Evolutionary conservation across 2,888 invertebrate genomes (phyloP).

Genomic region (Actias luna): DNA sequence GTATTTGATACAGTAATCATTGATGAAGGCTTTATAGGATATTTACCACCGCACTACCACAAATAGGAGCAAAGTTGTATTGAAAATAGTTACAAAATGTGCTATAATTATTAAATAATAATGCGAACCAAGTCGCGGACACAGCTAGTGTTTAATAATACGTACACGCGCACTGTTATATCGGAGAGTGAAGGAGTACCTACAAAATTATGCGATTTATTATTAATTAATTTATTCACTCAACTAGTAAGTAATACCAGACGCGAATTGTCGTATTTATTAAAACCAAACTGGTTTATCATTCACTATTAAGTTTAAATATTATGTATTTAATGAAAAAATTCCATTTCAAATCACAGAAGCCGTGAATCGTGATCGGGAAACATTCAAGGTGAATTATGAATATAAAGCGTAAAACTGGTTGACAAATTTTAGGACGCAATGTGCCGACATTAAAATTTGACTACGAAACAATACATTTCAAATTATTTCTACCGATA

Average conservation of each 20-base stretch:
- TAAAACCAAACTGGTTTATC: not conserved
- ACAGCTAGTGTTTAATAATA: slow-evolving; percentile 25
- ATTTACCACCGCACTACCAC: no score
- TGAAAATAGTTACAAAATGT: no score
- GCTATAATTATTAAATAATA: no score
- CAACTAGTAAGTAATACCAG: not conserved
- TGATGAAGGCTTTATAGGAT: no score
- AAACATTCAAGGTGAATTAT: not conserved
- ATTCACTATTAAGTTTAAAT: not conserved
- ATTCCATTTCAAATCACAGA: not conserved
- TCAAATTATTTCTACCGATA: not conserved
- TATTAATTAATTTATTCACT: not conserved
- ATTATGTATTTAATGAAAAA: not conserved
- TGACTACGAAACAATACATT: not conserved
- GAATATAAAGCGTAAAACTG: not conserved
- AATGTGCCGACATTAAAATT: not conserved
- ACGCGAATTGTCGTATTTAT: not conserved
- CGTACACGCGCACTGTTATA: slow-evolving; percentile 1
- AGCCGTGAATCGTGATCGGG: not conserved
- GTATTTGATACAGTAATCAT: no score
- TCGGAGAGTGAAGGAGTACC: not conserved
- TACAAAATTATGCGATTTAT: not conserved
- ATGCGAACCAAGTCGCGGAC: no score
- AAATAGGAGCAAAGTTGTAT: no score
- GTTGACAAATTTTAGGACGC: not conserved